These are phyloP conservation scores for Hoplodrina ambigua DNA, from an alignment of 2,888 invertebrate genomes.

Conservation along the genomic window DNA sequence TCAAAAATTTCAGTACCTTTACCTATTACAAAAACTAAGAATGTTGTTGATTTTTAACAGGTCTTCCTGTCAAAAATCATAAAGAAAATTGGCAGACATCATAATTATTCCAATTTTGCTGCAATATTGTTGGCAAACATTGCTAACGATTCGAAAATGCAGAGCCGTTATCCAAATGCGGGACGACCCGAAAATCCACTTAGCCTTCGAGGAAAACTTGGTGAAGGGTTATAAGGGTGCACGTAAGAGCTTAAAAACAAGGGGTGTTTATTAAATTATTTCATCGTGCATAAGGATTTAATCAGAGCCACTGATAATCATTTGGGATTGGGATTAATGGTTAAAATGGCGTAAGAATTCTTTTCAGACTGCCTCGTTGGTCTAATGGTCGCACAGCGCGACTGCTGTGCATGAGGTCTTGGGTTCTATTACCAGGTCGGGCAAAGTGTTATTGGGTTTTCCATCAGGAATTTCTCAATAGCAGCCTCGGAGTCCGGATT, in stretches of 20 bases:
- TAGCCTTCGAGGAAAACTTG: slow-evolving; percentile 75
- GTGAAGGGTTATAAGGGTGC: slow-evolving; percentile 69
- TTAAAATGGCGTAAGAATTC: neutral
- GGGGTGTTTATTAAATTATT: slow-evolving; percentile 67
- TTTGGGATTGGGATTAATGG: slow-evolving; percentile 25
- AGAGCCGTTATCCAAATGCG: slow-evolving; percentile 85
- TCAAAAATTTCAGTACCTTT: neutral
- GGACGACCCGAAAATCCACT: slow-evolving; percentile 88
- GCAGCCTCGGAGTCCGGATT: no score
- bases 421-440: no score
- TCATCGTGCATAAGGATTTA: slow-evolving; percentile 51
- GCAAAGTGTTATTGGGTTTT: no score
- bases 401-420: no score
- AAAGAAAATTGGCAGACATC: neutral
- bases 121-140: slow-evolving; percentile 59
- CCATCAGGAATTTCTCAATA: no score
- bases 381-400: no score
- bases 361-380: neutral
- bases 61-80: neutral
- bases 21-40: neutral
- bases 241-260: slow-evolving; percentile 65
- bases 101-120: slow-evolving; percentile 53
- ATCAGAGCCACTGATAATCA: slow-evolving; percentile 58
- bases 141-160: slow-evolving; percentile 82
- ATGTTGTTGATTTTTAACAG: no score